These are phyloP conservation scores for Nesidiocoris tenuis DNA, from an alignment of 2,888 invertebrate genomes.

Conservation along the genomic window DNA sequence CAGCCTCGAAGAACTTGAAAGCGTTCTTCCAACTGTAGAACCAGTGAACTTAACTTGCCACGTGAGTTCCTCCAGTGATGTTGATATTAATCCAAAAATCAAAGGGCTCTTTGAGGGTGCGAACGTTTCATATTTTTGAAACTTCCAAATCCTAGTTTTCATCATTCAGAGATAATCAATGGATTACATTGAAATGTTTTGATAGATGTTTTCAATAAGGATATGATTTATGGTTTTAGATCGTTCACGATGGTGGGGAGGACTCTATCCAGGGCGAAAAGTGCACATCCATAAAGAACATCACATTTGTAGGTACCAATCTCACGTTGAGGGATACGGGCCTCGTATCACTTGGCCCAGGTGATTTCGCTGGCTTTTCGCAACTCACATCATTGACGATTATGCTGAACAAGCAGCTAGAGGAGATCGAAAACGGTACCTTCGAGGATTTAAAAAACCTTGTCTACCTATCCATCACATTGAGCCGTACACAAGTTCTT, in stretches of 20 bases:
- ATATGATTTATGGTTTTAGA: slow-evolving; percentile 8
- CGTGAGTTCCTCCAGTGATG: too few species aligned
- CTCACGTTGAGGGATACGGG: slow-evolving; percentile 18
- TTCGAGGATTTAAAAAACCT: slow-evolving; percentile 59
- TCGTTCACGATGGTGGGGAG: background rate
- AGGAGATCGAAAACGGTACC: slow-evolving; percentile 57
- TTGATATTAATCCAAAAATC: too few species aligned
- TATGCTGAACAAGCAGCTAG: slow-evolving; percentile 52
- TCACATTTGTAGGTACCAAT: background rate
- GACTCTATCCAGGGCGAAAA: background rate
- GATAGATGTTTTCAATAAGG: background rate
- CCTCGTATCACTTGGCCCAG: slow-evolving; percentile 3
- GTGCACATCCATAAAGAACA: slow-evolving; percentile 26
- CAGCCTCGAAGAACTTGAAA: too few species aligned
- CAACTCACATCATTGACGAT: slow-evolving; percentile 28
- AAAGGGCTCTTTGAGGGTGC: too few species aligned
- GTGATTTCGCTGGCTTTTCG: slow-evolving; percentile 19
- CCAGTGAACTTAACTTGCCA: too few species aligned
- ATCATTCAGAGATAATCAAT: background rate
- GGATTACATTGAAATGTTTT: too few species aligned
- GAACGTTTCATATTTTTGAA: background rate
- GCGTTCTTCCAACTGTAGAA: too few species aligned
- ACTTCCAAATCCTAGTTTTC: background rate
- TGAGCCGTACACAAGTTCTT: slow-evolving; percentile 57
- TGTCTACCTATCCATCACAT: slow-evolving; percentile 59